phyloP scores from a whole-genome alignment of 2,888 invertebrate species.

The Plagodis dolabraria region DNA sequence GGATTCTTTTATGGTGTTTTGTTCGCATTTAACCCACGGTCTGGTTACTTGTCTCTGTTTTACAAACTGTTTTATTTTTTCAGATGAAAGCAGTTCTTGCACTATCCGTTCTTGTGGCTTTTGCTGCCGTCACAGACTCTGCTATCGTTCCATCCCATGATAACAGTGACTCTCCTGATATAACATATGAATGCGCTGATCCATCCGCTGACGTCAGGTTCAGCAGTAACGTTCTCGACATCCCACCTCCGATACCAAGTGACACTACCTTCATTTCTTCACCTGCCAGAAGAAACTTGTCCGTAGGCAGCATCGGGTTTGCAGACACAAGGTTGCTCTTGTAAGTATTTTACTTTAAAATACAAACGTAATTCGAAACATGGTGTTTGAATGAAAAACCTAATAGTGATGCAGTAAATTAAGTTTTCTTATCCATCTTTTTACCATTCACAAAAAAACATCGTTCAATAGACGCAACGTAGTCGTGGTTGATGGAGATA shows the following conservation, averaged over 20 bases:
- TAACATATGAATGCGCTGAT: not conserved
- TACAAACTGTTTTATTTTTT: slow-evolving; percentile 23
- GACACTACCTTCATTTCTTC: not conserved
- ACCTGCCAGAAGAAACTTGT: not conserved
- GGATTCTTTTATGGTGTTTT: no score
- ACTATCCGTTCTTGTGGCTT: slow-evolving; percentile 38
- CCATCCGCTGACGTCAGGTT: not conserved
- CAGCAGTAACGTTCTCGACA: no score
- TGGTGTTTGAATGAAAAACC: no score
- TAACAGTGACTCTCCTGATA: not conserved
- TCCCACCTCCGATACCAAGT: not conserved
- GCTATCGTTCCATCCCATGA: slow-evolving; percentile 30
- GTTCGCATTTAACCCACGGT: no score
- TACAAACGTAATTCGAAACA: no score
- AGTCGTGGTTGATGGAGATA: not conserved
- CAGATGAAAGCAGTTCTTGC: slow-evolving; percentile 53
- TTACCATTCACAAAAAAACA: no score
- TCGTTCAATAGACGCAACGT: no score
- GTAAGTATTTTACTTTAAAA: not conserved
- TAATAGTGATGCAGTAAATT: no score
- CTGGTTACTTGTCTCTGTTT: no score
- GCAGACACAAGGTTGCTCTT: not conserved
- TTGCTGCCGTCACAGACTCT: slow-evolving; percentile 35
- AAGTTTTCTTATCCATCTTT: no score
- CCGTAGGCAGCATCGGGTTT: not conserved